Base-by-base conservation (phyloP, 2,888 invertebrate species). In the Amphiduros pacificus region DNA sequence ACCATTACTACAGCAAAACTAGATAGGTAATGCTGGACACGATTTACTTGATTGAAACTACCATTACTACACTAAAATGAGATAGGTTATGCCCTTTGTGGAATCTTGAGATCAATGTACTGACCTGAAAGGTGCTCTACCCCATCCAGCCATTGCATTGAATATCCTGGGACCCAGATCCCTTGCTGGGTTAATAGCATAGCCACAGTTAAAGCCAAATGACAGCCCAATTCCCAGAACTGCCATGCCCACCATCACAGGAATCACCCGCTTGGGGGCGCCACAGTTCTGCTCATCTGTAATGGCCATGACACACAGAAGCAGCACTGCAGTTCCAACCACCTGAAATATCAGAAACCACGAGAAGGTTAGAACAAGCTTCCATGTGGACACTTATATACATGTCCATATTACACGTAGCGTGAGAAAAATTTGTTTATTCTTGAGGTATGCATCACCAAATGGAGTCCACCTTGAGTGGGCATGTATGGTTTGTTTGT, bases 121-220 rank as follows among this genome's bases (percentile, higher is more conserved):
- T 55, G 27, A 85, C 85, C 74, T 78, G 73, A 86, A 86, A 1
- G 81, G 78, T 40, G 78, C 74, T 3, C 63, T 49, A 2, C 84
- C 84, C 83, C 84, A 86, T 17, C 86, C 86, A 14, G 83, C 82
- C 1, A 84, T 69, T 17, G 80, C 71, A 0, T 85, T 84, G 74
- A 87, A 85, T n/a, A 87, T 71, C 60, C 87, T 74, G 0, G 87
- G 87, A 0, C 82, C 76, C 20, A 87, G 76, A 74, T 87, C 87
- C 60, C 87, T 75, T 22, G 87, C 87, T 1, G 87, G 87, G 73
- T 87, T 87, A 66, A 87, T 82, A 41, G 86, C 84, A 66, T 84
- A 86, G 40, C 86, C 87, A 69, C 85, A 85, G 77, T 87, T 87
- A 66, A 79, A 77, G n/a, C 85, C 86, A 68, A 85, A 85, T 26